A percentile compares a stretch with the other conserved stretches of the same genome.
Conservation (phyloP, 2,797 vertebrate genomes). For the Arctocebus calabarensis region DNA sequence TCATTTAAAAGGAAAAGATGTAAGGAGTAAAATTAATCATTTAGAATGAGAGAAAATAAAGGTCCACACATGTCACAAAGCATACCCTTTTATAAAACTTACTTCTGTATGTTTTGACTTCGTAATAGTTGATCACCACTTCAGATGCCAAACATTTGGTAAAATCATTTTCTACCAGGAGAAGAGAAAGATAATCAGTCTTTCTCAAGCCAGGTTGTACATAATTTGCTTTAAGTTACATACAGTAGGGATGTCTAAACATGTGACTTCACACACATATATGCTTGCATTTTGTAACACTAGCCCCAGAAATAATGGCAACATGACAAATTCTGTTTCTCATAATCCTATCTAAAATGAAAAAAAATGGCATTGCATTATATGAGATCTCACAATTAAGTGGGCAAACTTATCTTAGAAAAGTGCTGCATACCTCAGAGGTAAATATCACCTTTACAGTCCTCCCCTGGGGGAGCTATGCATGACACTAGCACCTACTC, state of each 20-base stretch:
- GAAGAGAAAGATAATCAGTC: constrained; percentile 27
- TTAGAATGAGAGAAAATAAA: constrained; percentile 31
- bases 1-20: not conserved
- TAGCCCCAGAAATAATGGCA: not conserved
- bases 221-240: not conserved
- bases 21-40: not conserved
- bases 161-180: not conserved
- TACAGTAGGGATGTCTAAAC: not conserved
- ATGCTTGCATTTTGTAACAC: not conserved
- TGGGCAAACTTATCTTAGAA: too few species aligned
- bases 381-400: too few species aligned
- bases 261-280: not conserved
- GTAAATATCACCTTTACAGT: too few species aligned
- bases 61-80: not conserved
- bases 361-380: not conserved
- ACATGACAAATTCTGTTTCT: not conserved
- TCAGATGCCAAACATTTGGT: not conserved
- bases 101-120: not conserved
- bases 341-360: not conserved
- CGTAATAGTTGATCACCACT: constrained; percentile 1
- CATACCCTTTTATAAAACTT: not conserved
- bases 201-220: not conserved
- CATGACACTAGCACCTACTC: too few species aligned
- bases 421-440: too few species aligned
- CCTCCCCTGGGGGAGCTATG: too few species aligned